A percentile compares a stretch with the other conserved stretches of the same genome.
These are phyloP conservation scores for Mus spretus DNA, from an alignment of 2,797 vertebrate species.

Conservation along the genomic window DNA sequence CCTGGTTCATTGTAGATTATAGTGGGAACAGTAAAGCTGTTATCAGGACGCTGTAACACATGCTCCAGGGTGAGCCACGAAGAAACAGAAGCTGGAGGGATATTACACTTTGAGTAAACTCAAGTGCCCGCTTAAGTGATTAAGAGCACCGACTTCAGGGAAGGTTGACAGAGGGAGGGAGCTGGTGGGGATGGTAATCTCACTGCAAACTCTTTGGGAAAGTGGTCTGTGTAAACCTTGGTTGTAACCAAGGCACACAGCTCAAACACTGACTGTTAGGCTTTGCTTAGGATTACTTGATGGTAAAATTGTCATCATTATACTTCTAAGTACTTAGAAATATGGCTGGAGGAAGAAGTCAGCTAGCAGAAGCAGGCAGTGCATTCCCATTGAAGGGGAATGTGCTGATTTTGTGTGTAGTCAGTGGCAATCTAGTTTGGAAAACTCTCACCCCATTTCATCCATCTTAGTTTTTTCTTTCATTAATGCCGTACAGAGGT, in stretches of 20 bases:
- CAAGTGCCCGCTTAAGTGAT: not conserved
- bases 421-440: slow-evolving; percentile 3
- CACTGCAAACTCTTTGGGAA: not conserved
- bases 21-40: not conserved
- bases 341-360: not conserved
- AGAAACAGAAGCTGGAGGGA: not conserved
- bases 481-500: slow-evolving; percentile 8
- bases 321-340: slow-evolving; percentile 14
- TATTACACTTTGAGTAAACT: slow-evolving; percentile 1
- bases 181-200: not conserved
- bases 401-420: not conserved
- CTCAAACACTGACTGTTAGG: not conserved
- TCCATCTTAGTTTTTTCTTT: slow-evolving; percentile 26
- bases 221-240: not conserved
- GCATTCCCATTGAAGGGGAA: not conserved
- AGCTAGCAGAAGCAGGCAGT: not conserved
- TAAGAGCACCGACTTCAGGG: not conserved
- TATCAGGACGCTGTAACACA: not conserved
- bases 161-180: not conserved
- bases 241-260: not conserved
- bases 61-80: not conserved
- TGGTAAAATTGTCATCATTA: not conserved
- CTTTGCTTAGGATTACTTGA: slow-evolving; percentile 30
- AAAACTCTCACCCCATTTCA: slow-evolving; percentile 6
- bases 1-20: not conserved